A percentile compares a stretch with the other conserved stretches of the same genome.
phyloP scores from a whole-genome alignment of 2,888 invertebrate genomes.

The Gastracanthus pulcherrimus region DNA sequence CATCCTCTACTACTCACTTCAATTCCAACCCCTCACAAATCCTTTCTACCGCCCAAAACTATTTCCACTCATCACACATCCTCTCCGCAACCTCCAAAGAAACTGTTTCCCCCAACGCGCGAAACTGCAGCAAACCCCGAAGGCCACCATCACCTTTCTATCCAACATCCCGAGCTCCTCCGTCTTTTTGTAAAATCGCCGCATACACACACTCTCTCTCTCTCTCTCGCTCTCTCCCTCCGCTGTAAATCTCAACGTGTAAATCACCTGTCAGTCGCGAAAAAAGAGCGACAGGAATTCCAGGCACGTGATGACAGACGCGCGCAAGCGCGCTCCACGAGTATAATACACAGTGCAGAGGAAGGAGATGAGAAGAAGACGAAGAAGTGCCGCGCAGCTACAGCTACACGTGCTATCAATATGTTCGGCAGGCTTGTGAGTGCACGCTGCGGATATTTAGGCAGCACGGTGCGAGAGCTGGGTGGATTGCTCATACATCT shows the following conservation, averaged over 20 bases:
- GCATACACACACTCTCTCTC: background rate
- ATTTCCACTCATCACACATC: background rate
- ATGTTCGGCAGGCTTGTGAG: slow-evolving; percentile 23
- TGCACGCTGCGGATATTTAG: background rate
- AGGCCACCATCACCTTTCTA: background rate
- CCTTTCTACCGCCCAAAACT: background rate
- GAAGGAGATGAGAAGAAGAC: background rate
- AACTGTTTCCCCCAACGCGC: background rate
- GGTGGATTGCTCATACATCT: slow-evolving; percentile 16
- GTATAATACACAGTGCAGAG: background rate
- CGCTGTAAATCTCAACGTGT: slow-evolving; percentile 69
- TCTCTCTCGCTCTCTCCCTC: slow-evolving; percentile 17
- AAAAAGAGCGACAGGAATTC: slow-evolving; percentile 61
- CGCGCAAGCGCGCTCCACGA: slow-evolving; percentile 34
- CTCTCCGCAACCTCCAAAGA: slow-evolving; percentile 1
- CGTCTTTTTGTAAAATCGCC: slow-evolving; percentile 29
- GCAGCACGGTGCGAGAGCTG: background rate
- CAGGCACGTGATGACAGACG: slow-evolving; percentile 51
- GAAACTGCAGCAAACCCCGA: background rate
- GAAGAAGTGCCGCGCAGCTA: background rate
- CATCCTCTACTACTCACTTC: background rate
- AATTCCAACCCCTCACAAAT: background rate
- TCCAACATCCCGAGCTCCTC: background rate
- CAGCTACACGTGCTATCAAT: slow-evolving; percentile 54
- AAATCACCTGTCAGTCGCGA: slow-evolving; percentile 72